Evolutionary conservation across 1,140 invertebrate genomes (phyloP).

Genomic region (Caenorhabditis remanei): DNA sequence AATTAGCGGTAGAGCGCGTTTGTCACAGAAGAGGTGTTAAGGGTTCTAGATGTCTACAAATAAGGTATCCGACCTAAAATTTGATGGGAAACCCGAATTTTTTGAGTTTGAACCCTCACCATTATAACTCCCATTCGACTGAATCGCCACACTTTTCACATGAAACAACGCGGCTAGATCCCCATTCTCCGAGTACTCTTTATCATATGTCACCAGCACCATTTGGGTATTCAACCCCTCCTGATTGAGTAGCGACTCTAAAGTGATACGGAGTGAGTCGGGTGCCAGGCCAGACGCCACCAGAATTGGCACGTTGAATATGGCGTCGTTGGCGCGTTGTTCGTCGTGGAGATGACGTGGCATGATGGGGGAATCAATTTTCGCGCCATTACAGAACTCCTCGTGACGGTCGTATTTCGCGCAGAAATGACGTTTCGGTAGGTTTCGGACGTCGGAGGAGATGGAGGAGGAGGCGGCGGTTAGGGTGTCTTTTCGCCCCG

Average conservation of each 20-base stretch:
- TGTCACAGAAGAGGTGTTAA: too few species aligned
- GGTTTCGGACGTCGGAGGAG: slow-evolving; percentile 14
- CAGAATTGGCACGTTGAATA: slow-evolving; percentile 66
- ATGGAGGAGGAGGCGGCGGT: not conserved
- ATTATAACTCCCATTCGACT: slow-evolving; percentile 37
- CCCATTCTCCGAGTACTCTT: slow-evolving; percentile 60
- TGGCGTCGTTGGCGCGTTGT: slow-evolving; percentile 40
- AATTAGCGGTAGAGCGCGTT: too few species aligned
- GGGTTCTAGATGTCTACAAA: too few species aligned
- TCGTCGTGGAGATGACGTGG: slow-evolving; percentile 59
- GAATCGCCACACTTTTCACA: slow-evolving; percentile 61
- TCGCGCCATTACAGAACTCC: slow-evolving; percentile 58
- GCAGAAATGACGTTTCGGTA: slow-evolving; percentile 65
- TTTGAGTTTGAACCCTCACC: too few species aligned
- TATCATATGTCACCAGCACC: slow-evolving; percentile 64
- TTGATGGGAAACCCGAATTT: too few species aligned
- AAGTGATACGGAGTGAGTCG: slow-evolving; percentile 33
- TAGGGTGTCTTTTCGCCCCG: slow-evolving; percentile 36
- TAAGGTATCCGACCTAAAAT: too few species aligned
- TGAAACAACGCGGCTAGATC: slow-evolving; percentile 61
- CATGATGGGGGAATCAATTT: slow-evolving; percentile 59
- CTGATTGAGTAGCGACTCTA: slow-evolving; percentile 60
- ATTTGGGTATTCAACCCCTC: slow-evolving; percentile 64
- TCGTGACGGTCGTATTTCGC: slow-evolving; percentile 66
- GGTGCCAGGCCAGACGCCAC: slow-evolving; percentile 53